A percentile compares a stretch with the other conserved stretches of the same genome.
phyloP scores from a whole-genome alignment of 2,113 vertebrate genomes.

The Thryonomys swinderianus region DNA sequence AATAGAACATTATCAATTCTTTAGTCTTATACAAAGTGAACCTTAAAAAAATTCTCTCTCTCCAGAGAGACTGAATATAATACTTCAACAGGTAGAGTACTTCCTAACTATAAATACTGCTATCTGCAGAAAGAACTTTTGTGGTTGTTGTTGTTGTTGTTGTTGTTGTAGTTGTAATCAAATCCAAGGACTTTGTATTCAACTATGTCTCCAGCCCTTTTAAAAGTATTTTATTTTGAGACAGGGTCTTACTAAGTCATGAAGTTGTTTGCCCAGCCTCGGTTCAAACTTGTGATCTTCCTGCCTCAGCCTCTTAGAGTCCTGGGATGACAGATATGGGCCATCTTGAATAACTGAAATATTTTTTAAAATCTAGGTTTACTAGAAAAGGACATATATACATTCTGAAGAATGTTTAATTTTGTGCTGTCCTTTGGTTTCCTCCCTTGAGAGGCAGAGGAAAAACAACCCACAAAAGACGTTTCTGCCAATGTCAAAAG shows the following conservation, averaged over 20 bases:
- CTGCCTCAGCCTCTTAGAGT: not conserved
- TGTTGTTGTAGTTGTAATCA: not conserved
- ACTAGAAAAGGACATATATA: constrained; percentile 5
- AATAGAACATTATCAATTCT: constrained; percentile 13
- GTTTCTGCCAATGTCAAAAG: constrained; percentile 8
- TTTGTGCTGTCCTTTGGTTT: constrained; percentile 46
- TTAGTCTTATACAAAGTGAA: not conserved
- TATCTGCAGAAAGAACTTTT: not conserved
- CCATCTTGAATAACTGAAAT: not conserved
- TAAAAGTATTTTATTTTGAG: not conserved
- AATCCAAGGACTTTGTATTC: not conserved
- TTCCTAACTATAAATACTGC: constrained; percentile 34
- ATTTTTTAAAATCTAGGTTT: constrained; percentile 39
- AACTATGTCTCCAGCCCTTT: not conserved
- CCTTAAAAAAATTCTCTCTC: not conserved
- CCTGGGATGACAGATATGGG: not conserved
- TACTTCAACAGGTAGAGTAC: not conserved
- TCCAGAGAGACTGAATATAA: not conserved
- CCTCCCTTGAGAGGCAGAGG: not conserved
- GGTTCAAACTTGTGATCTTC: not conserved
- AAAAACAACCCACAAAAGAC: not conserved
- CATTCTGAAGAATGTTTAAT: constrained; percentile 1
- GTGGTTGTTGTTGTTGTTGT: too few species aligned
- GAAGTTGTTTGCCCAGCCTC: not conserved
- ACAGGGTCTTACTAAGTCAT: not conserved